A percentile compares a stretch with the other conserved stretches of the same genome.
Evolutionary conservation across 2,888 invertebrate genomes (phyloP).

Genomic region (Eupithecia dodoneata): DNA sequence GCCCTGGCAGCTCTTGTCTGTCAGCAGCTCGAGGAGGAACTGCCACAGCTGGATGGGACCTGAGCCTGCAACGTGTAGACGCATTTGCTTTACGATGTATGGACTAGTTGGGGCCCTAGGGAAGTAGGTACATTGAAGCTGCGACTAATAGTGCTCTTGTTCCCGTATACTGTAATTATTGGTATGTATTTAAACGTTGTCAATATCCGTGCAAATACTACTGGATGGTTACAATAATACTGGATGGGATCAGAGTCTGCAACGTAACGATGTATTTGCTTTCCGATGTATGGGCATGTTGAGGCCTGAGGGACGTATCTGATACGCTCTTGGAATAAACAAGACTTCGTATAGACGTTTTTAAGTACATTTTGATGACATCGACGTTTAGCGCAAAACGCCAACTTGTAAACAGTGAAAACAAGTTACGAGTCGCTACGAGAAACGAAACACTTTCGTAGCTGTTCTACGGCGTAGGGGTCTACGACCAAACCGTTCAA

Average conservation of each 20-base stretch:
- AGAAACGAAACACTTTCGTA: conserved; percentile 2
- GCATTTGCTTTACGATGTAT: conserved; percentile 82
- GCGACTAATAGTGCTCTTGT: not conserved
- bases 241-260: conserved; percentile 98
- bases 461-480: conserved; percentile 7
- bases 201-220: no score
- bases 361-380: not conserved
- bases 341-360: not conserved
- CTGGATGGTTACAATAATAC: conserved; percentile 29
- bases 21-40: conserved; percentile 96
- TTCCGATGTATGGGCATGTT: conserved; percentile 69
- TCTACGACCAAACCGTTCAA: not conserved
- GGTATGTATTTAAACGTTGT: no score
- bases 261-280: conserved; percentile 70
- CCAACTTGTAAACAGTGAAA: not conserved
- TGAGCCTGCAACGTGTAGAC: conserved; percentile 86
- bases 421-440: not conserved
- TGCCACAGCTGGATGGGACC: conserved; percentile 99
- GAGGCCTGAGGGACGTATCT: not conserved
- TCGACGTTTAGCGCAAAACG: not conserved
- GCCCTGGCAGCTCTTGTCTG: conserved; percentile 97
- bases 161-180: no score
- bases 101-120: conserved; percentile 20
- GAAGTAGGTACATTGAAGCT: not conserved
- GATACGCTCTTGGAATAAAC: not conserved